Base-by-base conservation (phyloP, 2,113 vertebrate species). In the Periophthalmus modestus region DNA sequence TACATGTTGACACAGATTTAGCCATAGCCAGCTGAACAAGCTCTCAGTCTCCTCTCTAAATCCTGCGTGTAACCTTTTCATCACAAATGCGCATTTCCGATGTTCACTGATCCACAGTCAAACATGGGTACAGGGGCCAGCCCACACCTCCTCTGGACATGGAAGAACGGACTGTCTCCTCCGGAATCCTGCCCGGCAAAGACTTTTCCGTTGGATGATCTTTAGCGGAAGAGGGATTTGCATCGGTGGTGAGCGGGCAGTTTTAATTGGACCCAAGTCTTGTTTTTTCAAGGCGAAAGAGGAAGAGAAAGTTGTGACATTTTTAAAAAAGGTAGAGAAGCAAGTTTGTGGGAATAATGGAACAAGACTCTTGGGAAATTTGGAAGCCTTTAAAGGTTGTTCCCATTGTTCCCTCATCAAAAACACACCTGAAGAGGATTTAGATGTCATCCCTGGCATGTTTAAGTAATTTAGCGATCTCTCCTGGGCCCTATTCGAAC, bases 141-240 rank as follows among this genome's bases (percentile, higher is more conserved):
- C 43, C 46, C 13, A 19, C 43, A 52, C 48, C 55, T 76, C 33
- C 52, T 59, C 63, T 3, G 33, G 62, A 81, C 80, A 84, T 82
- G 54, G 74, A 76, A 77, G 87, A 85, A 81, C 81, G 84, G 73
- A 72, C 33, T 69, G 33, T 65, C 21, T 66, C 78, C 73, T 61
- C 71, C 54, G 58, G 67, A 36, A 58, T 71, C 63, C 75, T 1
- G 48, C 66, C 83, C 71, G 52, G 61, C 74, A 78, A 57, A 47
- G 21, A 81, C 21, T 83, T 85, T 82, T 85, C 83, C 74, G 77
- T 63, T 39, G n/a, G 79, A 77, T 76, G 77, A 83, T 83, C 83
- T 77, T 84, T 77, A 80, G 71, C 43, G 15, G 66, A 58, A 55
- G 70, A 63, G 68, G 75, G 57, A 36, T 76, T 79, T 69, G 79